Base-by-base conservation (phyloP, 2,888 invertebrate genomes). In the Chrysotoxum bicinctum region DNA sequence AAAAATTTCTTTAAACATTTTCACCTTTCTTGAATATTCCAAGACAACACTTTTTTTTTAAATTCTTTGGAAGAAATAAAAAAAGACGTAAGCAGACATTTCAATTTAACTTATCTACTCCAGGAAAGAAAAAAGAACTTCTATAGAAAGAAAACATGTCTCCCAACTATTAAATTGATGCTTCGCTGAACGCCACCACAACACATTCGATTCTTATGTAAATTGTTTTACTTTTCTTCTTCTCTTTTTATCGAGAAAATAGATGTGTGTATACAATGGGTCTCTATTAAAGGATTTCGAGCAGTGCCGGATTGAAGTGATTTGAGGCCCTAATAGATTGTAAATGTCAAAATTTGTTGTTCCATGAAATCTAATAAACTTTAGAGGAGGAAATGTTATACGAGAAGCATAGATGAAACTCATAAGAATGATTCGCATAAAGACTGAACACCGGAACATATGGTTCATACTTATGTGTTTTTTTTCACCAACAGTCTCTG, bases 201-300 rank as follows among this genome's bases (percentile, higher is more conserved):
- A 50, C 40, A 45, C 60, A 62, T 62, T 77, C 50, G 58, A 76
- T 60, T 68, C 83, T 52, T 79, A 83, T 83, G 83, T 83, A 83
- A 83, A 83, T 74, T 83, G 79, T 66, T 74, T 58, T 64, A 62
- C 54, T 62, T 74, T 70, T 73, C 35, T 14, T 26, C 45, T 3
- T 37, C 2, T 52, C 40, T 30, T 45, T 45, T 10, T 45, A 48
- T 45, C 48, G 48, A 37, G 48, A 26, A 40, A 56, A 32, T 58
- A n/a, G 9, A 19, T 43, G 16, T 32, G 26, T 48, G 19, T 45
- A 21, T 52, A 45, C 26, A 30, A 66, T 26, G 23, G 12, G 35
- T 50, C 35, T 48, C 48, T 35, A 14, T 56, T 35, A 14, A 35
- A 14, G 3, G 10, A 35, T 12, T 21, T n/a, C n/a, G 0, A 21